Percentiles rank a stretch among this genome's conserved stretches.
phyloP scores from a whole-genome alignment of 2,113 vertebrate species.

The Otocyon megalotis region DNA sequence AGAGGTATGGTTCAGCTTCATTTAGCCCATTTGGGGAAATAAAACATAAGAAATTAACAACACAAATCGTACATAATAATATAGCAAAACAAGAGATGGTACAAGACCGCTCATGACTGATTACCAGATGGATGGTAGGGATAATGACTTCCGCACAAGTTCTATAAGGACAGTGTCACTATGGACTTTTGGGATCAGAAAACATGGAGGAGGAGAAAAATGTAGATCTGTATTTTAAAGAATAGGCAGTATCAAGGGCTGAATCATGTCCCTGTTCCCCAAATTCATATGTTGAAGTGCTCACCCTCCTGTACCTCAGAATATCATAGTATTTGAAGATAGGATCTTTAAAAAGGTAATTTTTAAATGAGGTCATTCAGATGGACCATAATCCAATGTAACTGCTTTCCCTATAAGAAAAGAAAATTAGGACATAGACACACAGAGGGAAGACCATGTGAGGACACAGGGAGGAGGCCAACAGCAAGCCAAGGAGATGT shows the following conservation, averaged over 20 bases:
- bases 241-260: background rate
- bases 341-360: background rate
- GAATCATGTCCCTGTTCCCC: background rate
- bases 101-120: background rate
- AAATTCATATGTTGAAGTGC: background rate
- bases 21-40: background rate
- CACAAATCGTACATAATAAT: background rate
- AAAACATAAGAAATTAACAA: background rate
- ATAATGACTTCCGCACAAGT: background rate
- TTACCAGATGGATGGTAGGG: background rate
- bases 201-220: background rate
- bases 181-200: background rate
- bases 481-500: background rate
- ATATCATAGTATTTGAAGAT: background rate
- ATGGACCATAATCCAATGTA: background rate
- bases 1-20: background rate
- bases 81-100: background rate
- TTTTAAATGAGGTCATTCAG: conserved; percentile 22
- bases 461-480: background rate
- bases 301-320: background rate
- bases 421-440: background rate
- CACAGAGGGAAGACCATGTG: background rate
- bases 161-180: background rate
- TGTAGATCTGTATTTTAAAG: conserved; percentile 17
- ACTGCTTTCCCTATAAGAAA: background rate